Percentiles rank a stretch among this genome's conserved stretches.
Evolutionary conservation across 2,888 invertebrate species (phyloP).

Genomic region (Spodoptera exigua): DNA sequence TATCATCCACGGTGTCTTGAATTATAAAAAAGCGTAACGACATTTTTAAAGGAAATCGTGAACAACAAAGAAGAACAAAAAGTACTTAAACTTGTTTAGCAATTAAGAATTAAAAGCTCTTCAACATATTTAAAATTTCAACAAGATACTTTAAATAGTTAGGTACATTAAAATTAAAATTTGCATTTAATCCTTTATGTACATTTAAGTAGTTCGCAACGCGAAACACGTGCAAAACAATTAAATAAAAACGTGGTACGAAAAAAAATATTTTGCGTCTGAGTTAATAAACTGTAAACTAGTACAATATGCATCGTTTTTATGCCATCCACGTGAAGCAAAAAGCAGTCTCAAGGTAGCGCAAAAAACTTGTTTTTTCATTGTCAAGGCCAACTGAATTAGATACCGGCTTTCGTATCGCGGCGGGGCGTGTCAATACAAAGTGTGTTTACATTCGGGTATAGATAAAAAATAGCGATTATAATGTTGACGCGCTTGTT

Average conservation of each 20-base stretch:
- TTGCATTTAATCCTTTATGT: too few relatives aligned
- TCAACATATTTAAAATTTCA: constrained; percentile 43
- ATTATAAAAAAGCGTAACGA: constrained; percentile 31
- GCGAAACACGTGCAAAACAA: constrained; percentile 22
- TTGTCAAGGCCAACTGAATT: constrained; percentile 87
- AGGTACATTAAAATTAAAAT: constrained; percentile 2
- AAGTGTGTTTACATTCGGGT: constrained; percentile 80
- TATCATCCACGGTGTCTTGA: background rate
- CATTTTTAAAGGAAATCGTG: constrained; percentile 38
- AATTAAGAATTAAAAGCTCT: constrained; percentile 38
- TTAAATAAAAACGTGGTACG: constrained; percentile 15
- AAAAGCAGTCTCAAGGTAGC: constrained; percentile 76
- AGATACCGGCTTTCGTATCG: constrained; percentile 84
- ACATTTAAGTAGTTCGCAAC: background rate
- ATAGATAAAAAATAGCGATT: constrained; percentile 74
- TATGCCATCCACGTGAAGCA: constrained; percentile 64
- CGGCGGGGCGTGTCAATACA: constrained; percentile 79
- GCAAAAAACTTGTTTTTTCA: constrained; percentile 84
- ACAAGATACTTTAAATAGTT: constrained; percentile 30
- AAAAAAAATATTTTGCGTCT: constrained; percentile 29
- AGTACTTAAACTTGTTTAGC: constrained; percentile 40
- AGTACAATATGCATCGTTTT: constrained; percentile 61
- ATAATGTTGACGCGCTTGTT: constrained; percentile 57
- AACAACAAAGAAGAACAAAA: constrained; percentile 39
- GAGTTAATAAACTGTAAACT: constrained; percentile 48